Conservation (phyloP, 2,888 invertebrate genomes). For the Pristionchus japonicus region DNA sequence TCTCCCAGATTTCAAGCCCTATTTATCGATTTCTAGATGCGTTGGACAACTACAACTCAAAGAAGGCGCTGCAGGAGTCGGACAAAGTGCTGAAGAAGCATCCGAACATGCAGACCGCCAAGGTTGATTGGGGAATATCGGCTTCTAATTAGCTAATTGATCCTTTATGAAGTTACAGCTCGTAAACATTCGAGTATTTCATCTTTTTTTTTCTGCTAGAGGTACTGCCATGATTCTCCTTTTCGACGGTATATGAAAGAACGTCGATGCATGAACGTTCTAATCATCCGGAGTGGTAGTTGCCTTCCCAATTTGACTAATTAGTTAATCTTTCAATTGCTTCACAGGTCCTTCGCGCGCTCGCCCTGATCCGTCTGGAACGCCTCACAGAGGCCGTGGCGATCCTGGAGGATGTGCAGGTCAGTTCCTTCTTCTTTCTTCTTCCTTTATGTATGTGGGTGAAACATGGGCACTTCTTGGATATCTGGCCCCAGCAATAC, state of each 20-base stretch:
- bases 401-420: constrained; percentile 83
- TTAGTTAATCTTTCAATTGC: not conserved
- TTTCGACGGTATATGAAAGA: no score
- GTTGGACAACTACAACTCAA: constrained; percentile 93
- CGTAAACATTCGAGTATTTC: no score
- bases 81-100: constrained; percentile 95
- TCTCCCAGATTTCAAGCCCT: not conserved
- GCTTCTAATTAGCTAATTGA: not conserved
- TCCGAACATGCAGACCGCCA: constrained; percentile 88
- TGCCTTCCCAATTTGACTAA: no score
- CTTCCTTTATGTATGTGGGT: no score
- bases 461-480: no score
- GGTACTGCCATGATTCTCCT: no score
- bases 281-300: no score
- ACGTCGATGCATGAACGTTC: no score
- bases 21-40: constrained; percentile 54
- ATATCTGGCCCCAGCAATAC: no score
- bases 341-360: constrained; percentile 86
- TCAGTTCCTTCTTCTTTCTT: no score
- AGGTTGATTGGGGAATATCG: constrained; percentile 77
- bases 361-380: constrained; percentile 90
- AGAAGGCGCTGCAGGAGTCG: constrained; percentile 95
- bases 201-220: no score
- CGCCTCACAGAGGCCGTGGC: constrained; percentile 85
- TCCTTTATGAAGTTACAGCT: no score